Evolutionary conservation across 1,140 invertebrate species (phyloP).

Genomic region (Macrostomum lignano): DNA sequence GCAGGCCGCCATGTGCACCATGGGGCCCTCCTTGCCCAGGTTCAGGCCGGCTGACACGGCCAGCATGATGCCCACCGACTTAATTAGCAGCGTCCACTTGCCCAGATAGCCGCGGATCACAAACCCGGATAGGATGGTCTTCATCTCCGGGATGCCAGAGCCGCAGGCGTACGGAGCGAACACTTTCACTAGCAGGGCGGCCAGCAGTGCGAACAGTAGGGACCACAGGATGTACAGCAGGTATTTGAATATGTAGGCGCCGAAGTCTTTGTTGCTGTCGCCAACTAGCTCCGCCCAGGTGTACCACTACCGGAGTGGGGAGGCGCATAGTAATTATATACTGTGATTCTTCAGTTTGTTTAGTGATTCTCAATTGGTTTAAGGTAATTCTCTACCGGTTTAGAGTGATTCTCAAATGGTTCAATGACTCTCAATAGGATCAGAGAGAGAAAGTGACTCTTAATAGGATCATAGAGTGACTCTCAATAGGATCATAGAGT

Average conservation of each 20-base stretch:
- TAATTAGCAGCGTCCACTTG: conserved; percentile 95
- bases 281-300: conserved; percentile 65
- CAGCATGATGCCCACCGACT: conserved; percentile 41
- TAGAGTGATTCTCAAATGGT: too few species aligned
- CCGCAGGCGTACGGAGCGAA: conserved; percentile 95
- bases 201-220: conserved; percentile 58
- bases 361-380: too few species aligned
- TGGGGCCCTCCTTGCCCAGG: conserved; percentile 91
- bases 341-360: too few species aligned
- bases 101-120: conserved; percentile 92
- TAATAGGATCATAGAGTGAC: too few species aligned
- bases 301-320: too few species aligned
- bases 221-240: conserved; percentile 76
- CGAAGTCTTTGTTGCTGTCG: conserved; percentile 34
- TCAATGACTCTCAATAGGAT: too few species aligned
- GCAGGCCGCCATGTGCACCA: conserved; percentile 78
- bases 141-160: conserved; percentile 37
- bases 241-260: conserved; percentile 67
- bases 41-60: conserved; percentile 76
- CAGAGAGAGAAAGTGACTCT: too few species aligned
- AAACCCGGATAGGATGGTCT: conserved; percentile 94
- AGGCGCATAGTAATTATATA: too few species aligned
- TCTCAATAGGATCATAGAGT: too few species aligned
- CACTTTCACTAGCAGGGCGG: conserved; percentile 71
- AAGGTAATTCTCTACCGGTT: too few species aligned